Base-by-base conservation (phyloP, 2,113 vertebrate species). In the Machaerirhynchus nigripectus region DNA sequence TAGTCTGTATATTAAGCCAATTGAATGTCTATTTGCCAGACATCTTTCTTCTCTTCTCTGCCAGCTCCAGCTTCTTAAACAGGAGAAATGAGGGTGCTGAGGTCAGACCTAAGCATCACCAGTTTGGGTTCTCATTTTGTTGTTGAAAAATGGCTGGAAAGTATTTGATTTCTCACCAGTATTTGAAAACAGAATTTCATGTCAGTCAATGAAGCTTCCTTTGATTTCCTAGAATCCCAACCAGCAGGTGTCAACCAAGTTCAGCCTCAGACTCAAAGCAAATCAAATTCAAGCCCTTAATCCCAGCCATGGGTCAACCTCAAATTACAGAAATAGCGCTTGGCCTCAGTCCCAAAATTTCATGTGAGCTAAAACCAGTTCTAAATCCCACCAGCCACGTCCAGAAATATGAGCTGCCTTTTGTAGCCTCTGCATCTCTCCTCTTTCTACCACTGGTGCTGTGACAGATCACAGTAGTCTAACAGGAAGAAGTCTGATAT, bases 1-100 rank as follows among this genome's bases (percentile, higher is more conserved):
- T 77, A 97, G 94, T 96, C 89, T 94, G 73, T 95, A 37, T 87
- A 97, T 98, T 98, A 98, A 98, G 97, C 95, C 97, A 98, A 98
- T 82, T 98, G 95, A 93, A 96, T 97, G 96, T 94, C 96, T 94
- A 97, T 97, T 98, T 98, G 91, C 93, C 82, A 97, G 96, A 97
- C 67, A 31, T 73, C 76, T 93, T 95, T 89, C 27, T 95, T 85
- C 67, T 87, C 88, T 86, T 95, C 79, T 84, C 28, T 80, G 82
- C 52, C 30, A 31, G 9, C 35, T 27, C 67, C 77, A 55, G 47
- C 74, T 95, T 94, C 93, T 95, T 93, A 92, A 95, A 94, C 87
- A 97, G 65, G 81, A 95, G 63, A 91, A 96, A 88, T 44, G 40
- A 87, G 65, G 73, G 85, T 65, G n/a, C 18, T 70, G 75, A 97